Base-by-base conservation (phyloP, 2,888 invertebrate species). In the Andrena praecox region DNA sequence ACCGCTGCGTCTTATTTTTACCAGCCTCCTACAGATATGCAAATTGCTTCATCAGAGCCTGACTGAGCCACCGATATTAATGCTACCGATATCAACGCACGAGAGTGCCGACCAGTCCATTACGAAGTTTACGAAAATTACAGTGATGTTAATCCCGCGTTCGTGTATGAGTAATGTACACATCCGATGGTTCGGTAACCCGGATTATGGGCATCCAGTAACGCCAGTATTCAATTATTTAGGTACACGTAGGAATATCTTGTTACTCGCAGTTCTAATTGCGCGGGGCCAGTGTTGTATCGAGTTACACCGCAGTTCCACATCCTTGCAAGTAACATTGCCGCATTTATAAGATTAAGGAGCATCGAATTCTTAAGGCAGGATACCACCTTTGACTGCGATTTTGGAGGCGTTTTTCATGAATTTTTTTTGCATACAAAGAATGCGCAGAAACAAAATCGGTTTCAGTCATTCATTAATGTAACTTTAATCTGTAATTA, bases 71-170 rank as follows among this genome's bases (percentile, higher is more conserved):
- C 12, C 70, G 60, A 80, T 69, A 56, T 27, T 27, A 35, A 59
- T 42, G 24, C 27, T 16, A 16, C 31, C 20, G 60, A 77, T 24
- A 52, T 60, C 50, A 66, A 64, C 48, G 56, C 63, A 54, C 5
- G 35, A 24, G 59, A 77, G 60, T 70, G 31, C 59, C 29, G 52
- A 31, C 35, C 42, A 60, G 70, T 52, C 50, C 60, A 66, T 69
- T 79, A 82, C 66, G 69, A 79, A 82, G 79, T 82, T 82, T 69
- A 80, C 77, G 81, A 77, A 73, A 77, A 83, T 83, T 77, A 77
- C 33, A 56, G 80, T 16, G 52, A 73, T 24, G 73, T 77, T 72
- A 63, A 73, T 59, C 27, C 8, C 33, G n/a, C 67, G 42, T 50
- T 16, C 27, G 20, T 60, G 71, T 67, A 60, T n/a, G 72, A 77